Evolutionary conservation across 1,140 invertebrate genomes (phyloP).

Genomic region (Ruditapes philippinarum): DNA sequence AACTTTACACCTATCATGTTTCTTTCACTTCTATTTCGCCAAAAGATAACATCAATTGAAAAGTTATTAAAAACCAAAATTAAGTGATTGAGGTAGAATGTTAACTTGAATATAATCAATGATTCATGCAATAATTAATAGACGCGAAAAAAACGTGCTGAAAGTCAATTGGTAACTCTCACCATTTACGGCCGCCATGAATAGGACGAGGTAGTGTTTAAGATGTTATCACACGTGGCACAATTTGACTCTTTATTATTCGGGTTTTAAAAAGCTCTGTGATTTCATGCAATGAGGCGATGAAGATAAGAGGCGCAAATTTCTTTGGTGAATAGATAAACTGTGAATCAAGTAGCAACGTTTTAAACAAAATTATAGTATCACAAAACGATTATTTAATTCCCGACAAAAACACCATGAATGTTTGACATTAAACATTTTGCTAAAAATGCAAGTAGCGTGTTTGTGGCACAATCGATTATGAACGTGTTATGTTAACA

Average conservation of each 20-base stretch:
- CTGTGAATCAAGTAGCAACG: background rate
- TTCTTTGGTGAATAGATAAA: slow-evolving; percentile 19
- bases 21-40: background rate
- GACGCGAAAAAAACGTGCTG: slow-evolving; percentile 17
- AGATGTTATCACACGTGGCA: slow-evolving; percentile 41
- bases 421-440: slow-evolving; percentile 39
- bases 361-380: background rate
- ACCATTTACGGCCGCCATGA: background rate
- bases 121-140: slow-evolving; percentile 54
- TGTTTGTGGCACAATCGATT: slow-evolving; percentile 57
- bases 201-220: background rate
- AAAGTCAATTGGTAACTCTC: slow-evolving; percentile 35
- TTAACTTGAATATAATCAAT: slow-evolving; percentile 33
- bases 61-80: slow-evolving; percentile 47
- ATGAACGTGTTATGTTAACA: slow-evolving; percentile 41
- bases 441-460: slow-evolving; percentile 13
- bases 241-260: slow-evolving; percentile 48
- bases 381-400: background rate
- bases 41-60: slow-evolving; percentile 8
- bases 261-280: background rate
- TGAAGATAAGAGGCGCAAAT: background rate
- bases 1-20: background rate
- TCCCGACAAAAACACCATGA: background rate
- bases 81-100: slow-evolving; percentile 17
- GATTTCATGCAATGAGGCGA: background rate